Conservation (phyloP, 2,113 vertebrate species). For the Delphinus delphis region DNA sequence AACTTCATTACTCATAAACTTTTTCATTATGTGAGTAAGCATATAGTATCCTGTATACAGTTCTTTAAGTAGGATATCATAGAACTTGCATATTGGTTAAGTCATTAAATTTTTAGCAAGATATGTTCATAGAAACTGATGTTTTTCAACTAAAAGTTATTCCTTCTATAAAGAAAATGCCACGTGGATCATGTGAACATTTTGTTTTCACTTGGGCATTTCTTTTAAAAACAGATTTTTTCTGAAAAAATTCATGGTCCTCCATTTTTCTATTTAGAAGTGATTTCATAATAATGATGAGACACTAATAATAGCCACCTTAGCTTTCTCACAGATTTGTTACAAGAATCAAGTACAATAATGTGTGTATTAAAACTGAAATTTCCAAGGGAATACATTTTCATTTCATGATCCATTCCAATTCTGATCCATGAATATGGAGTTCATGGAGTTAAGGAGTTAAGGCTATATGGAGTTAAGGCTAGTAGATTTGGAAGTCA, state of each 20-base stretch:
- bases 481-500: neutral
- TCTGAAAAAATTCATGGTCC: neutral
- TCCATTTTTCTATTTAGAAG: constrained; percentile 9
- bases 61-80: neutral
- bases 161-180: neutral
- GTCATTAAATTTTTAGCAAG: neutral
- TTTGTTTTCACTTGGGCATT: constrained; percentile 2
- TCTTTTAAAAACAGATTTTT: neutral
- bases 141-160: neutral
- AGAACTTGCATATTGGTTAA: neutral
- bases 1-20: neutral
- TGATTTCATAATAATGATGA: neutral
- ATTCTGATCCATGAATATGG: neutral
- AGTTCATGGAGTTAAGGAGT: neutral
- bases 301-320: neutral
- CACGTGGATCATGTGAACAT: neutral
- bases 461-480: neutral
- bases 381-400: neutral
- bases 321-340: neutral
- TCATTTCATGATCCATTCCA: neutral
- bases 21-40: neutral
- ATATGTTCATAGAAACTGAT: neutral
- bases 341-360: neutral
- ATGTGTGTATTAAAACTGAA: neutral
- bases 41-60: neutral